A percentile compares a stretch with the other conserved stretches of the same genome.
Conservation (phyloP, 2,888 invertebrate genomes). For the Trichopoda pennipes region DNA sequence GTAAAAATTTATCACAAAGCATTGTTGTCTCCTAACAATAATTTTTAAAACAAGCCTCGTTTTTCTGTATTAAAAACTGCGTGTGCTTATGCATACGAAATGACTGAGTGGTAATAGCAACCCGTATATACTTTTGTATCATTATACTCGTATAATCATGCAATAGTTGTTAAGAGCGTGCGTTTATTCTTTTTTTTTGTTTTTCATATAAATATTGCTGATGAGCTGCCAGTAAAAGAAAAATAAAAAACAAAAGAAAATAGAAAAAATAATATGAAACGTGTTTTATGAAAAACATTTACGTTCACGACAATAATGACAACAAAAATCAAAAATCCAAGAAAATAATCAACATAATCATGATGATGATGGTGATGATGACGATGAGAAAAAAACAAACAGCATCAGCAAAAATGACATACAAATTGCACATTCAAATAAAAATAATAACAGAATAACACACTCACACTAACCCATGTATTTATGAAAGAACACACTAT, state of each 20-base stretch:
- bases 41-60: background rate
- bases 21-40: background rate
- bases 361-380: background rate
- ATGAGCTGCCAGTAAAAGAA: constrained; percentile 54
- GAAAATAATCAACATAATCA: constrained; percentile 6
- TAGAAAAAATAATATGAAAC: constrained; percentile 27
- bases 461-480: background rate
- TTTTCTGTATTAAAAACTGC: background rate
- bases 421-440: constrained; percentile 64
- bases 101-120: constrained; percentile 8
- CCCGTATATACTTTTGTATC: no score
- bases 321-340: background rate
- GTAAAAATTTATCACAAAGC: no score
- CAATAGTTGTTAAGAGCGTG: constrained; percentile 37
- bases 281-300: constrained; percentile 23
- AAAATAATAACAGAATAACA: constrained; percentile 18
- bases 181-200: constrained; percentile 30
- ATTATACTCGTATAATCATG: constrained; percentile 27
- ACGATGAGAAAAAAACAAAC: constrained; percentile 6
- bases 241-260: background rate
- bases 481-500: background rate
- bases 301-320: constrained; percentile 8
- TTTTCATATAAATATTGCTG: constrained; percentile 60
- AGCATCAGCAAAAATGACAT: constrained; percentile 40
- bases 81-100: constrained; percentile 2